Conservation (phyloP, 2,113 vertebrate genomes). For the Toxostoma redivivum region DNA sequence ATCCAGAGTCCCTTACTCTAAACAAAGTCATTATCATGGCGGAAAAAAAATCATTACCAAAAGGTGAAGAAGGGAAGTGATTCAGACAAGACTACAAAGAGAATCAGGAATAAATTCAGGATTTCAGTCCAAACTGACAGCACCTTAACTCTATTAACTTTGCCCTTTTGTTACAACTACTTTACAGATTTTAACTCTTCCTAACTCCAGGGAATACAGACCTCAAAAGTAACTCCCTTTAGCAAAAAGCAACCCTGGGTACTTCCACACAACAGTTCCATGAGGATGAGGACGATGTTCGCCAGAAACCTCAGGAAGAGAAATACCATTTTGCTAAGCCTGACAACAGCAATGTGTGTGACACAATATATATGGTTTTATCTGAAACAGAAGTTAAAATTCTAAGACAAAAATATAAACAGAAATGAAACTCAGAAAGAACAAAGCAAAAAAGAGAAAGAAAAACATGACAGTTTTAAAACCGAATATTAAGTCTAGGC, state of each 20-base stretch:
- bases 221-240: background rate
- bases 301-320: background rate
- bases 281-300: fast-evolving
- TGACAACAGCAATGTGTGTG: background rate
- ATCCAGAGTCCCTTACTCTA: background rate
- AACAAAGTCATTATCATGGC: background rate
- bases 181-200: background rate
- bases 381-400: background rate
- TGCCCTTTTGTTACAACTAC: background rate
- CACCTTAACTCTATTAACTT: background rate
- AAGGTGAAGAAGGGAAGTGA: background rate
- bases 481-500: background rate
- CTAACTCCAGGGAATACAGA: background rate
- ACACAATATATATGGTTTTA: background rate
- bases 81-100: background rate
- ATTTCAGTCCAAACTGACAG: background rate
- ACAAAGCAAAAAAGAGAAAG: background rate
- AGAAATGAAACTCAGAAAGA: background rate
- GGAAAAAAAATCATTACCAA: background rate
- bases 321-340: background rate
- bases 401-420: background rate
- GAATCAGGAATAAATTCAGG: background rate
- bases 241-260: background rate
- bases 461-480: background rate
- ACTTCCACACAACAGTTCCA: background rate